Evolutionary conservation across 2,113 vertebrate genomes (phyloP), one percentile per base, ranked within the genome.

Genomic region (Blennius ocellaris): DNA sequence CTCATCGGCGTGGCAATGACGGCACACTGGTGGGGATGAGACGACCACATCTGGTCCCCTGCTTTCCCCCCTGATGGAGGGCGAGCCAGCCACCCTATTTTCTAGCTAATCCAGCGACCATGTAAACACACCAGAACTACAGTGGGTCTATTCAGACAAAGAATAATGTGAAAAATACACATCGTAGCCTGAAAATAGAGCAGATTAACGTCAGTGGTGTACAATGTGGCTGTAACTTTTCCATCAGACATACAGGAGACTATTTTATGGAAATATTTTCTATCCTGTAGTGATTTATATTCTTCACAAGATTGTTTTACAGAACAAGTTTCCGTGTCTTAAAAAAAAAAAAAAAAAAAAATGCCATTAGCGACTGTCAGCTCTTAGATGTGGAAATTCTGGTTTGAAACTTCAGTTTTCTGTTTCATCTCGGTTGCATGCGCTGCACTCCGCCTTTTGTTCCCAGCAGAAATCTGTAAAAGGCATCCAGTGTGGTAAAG

Each of bases 21-120:
- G 62, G 80, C 72, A 80, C 72, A 71, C 14, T 0, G 10, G 39
- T n/a, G 0, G 70, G 56, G 61, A 53, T 10, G 65, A 78, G 66
- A 69, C 59, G 7, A 84, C 87, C 90, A 85, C 89, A 88, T 91
- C 21, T 30, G 21, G 21, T 30, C 89, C 85, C 75, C 48, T 8
- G 7, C 3, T 37, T 59, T 53, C 2, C 44, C 39, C 40, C 41
- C 36, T 66, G 76, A 37, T 0, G 5, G 43, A 65, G 40, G 1
- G 0, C 48, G 73, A 64, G 78, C 70, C 37, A 0, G 63, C 53
- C 47, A 68, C 14, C 17, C 40, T 63, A 77, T 76, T 55, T 74
- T 54, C 47, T 59, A n/a, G 44, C 36, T 55, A 15, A 62, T 58
- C 76, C 56, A 56, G 11, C 36, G 15, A 63, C 70, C 50, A 49